Conservation (phyloP, 2,797 vertebrate genomes). For the Spinibarbus caldwelli region DNA sequence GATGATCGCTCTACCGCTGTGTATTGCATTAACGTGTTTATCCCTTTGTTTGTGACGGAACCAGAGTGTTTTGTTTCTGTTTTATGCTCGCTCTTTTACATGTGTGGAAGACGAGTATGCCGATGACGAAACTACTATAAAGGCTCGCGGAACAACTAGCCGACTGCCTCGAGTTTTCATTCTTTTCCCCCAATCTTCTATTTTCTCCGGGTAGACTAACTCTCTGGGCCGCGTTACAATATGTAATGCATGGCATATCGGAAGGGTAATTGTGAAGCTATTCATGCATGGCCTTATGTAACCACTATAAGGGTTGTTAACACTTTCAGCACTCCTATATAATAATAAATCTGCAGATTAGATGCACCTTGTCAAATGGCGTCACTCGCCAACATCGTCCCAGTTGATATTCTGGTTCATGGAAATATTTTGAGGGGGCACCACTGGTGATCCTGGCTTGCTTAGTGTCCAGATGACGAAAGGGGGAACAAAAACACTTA, state of each 20-base stretch:
- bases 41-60: too few relatives aligned
- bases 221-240: too few relatives aligned
- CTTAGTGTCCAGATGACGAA: neutral
- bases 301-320: slow-evolving; percentile 35
- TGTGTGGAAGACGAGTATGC: too few relatives aligned
- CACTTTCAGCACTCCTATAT: slow-evolving; percentile 32
- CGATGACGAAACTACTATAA: too few relatives aligned
- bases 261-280: slow-evolving; percentile 49
- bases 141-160: too few relatives aligned
- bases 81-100: too few relatives aligned
- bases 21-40: too few relatives aligned
- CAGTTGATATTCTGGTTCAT: neutral
- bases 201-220: too few relatives aligned
- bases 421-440: neutral
- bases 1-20: too few relatives aligned
- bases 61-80: too few relatives aligned
- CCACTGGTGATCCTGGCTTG: neutral
- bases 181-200: too few relatives aligned
- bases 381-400: neutral
- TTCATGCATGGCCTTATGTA: slow-evolving; percentile 45
- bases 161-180: too few relatives aligned
- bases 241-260: slow-evolving; percentile 26
- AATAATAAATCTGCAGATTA: slow-evolving; percentile 16
- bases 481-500: neutral
- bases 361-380: neutral